Percentiles rank a stretch among this genome's conserved stretches.
Conservation (phyloP, 2,113 vertebrate species). For the Phocoena sinus region DNA sequence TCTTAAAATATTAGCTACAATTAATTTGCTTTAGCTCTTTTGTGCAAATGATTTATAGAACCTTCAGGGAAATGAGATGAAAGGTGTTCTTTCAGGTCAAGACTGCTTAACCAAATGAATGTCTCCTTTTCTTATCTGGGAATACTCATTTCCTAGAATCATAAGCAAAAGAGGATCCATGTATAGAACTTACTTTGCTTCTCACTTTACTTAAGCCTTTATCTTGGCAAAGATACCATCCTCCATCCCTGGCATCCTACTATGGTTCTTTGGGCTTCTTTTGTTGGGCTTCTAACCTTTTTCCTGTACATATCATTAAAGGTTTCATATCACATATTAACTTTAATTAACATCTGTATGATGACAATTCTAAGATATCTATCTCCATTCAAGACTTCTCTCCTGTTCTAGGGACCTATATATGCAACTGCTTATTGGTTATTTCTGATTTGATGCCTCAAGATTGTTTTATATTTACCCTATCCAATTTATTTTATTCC, state of each 20-base stretch:
- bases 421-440: background rate
- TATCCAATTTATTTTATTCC: background rate
- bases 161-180: background rate
- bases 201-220: background rate
- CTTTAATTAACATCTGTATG: background rate
- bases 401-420: background rate
- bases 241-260: background rate
- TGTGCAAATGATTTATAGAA: background rate
- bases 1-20: background rate
- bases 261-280: background rate
- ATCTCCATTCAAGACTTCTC: background rate
- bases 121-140: background rate
- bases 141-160: background rate
- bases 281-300: background rate
- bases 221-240: background rate
- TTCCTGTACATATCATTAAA: background rate
- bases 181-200: background rate
- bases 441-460: background rate
- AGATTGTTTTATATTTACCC: background rate
- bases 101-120: background rate
- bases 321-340: background rate
- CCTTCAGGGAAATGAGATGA: background rate
- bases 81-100: background rate
- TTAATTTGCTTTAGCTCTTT: background rate
- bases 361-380: background rate